Percentiles rank a stretch among this genome's conserved stretches.
Evolutionary conservation across 1,140 invertebrate genomes (phyloP).

Genomic region (Leptinotarsa lineolata): DNA sequence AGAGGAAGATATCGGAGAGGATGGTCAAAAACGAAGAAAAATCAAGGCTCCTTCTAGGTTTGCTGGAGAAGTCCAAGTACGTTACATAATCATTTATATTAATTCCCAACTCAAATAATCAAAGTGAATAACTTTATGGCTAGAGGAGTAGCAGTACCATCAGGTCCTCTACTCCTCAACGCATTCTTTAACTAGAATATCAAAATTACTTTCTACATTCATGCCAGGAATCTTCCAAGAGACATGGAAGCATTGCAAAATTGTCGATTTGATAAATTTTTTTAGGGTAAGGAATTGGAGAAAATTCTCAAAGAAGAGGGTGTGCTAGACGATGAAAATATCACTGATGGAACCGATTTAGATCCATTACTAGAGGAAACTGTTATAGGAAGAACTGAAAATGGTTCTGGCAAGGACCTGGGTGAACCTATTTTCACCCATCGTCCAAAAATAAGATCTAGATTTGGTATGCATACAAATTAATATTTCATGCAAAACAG

Average conservation of each 20-base stretch:
- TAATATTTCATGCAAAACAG: neutral
- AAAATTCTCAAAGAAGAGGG: constrained; percentile 74
- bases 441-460: constrained; percentile 44
- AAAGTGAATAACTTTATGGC: no score
- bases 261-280: neutral
- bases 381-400: constrained; percentile 70
- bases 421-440: constrained; percentile 67
- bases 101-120: no score
- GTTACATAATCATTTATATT: constrained; percentile 12
- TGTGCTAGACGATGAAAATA: constrained; percentile 62
- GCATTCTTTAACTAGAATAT: no score
- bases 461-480: neutral
- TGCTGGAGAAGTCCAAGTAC: constrained; percentile 68
- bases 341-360: constrained; percentile 22
- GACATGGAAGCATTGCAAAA: no score
- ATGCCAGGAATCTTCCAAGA: no score
- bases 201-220: no score
- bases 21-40: constrained; percentile 64
- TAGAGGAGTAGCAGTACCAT: no score
- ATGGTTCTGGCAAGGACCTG: constrained; percentile 62
- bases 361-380: constrained; percentile 53
- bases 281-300: constrained; percentile 72
- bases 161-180: no score
- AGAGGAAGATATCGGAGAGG: constrained; percentile 56
- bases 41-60: constrained; percentile 71